Conservation (phyloP, 2,888 invertebrate species). For the Sthenelais limicola region DNA sequence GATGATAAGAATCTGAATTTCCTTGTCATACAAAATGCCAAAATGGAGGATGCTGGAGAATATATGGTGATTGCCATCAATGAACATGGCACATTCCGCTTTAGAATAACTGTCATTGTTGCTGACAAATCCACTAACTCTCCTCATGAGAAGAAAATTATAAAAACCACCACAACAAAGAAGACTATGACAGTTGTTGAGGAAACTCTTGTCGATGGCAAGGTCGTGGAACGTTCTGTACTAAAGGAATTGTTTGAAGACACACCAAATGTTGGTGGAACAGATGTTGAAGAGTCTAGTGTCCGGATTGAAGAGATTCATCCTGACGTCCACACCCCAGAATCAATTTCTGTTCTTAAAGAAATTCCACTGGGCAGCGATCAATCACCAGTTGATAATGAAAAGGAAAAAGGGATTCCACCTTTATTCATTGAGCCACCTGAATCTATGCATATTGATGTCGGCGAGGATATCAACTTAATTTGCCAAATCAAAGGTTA, state of each 20-base stretch:
- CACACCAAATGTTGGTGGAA: not conserved
- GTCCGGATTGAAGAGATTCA: conserved; percentile 1
- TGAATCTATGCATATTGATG: conserved; percentile 36
- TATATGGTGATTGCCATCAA: conserved; percentile 61
- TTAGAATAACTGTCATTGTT: conserved; percentile 41
- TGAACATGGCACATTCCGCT: conserved; percentile 54
- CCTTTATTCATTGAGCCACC: conserved; percentile 40
- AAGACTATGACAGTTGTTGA: conserved; percentile 17
- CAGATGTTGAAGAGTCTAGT: conserved; percentile 8
- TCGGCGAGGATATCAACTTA: conserved; percentile 43
- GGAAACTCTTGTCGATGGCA: conserved; percentile 20
- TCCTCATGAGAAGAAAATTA: not conserved
- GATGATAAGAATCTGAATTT: conserved; percentile 52
- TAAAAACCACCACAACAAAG: conserved; percentile 22
- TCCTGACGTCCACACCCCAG: not conserved
- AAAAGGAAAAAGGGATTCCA: conserved; percentile 11
- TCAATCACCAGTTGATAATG: not conserved
- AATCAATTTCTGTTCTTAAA: no score
- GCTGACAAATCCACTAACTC: not conserved
- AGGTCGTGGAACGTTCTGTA: conserved; percentile 25
- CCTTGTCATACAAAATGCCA: conserved; percentile 55
- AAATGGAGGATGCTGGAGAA: conserved; percentile 56
- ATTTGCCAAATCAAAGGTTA: conserved; percentile 43
- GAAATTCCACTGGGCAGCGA: no score
- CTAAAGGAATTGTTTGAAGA: conserved; percentile 2